A percentile compares a stretch with the other conserved stretches of the same genome.
phyloP scores from a whole-genome alignment of 2,797 vertebrate genomes.

The Rhinella marina region DNA sequence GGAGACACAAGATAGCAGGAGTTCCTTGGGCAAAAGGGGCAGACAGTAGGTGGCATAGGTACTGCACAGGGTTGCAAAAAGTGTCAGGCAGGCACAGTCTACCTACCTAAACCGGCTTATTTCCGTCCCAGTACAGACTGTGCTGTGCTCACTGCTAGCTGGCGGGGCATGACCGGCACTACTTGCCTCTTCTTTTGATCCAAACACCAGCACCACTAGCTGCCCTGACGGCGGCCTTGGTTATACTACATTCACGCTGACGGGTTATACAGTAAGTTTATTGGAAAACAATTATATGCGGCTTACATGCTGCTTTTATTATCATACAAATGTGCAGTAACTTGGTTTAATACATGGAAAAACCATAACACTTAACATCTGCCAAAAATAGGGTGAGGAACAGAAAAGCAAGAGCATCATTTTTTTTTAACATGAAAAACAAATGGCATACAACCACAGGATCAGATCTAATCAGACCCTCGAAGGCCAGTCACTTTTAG shows the following conservation, averaged over 20 bases:
- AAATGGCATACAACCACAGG: slow-evolving; percentile 32
- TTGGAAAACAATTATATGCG: not conserved
- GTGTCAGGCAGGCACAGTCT: no score
- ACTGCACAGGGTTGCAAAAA: no score
- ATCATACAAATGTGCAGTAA: slow-evolving; percentile 15
- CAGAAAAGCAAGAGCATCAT: slow-evolving; percentile 12
- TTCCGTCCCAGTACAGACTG: no score
- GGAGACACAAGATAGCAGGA: no score
- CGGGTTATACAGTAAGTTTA: not conserved
- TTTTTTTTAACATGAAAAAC: slow-evolving; percentile 35
- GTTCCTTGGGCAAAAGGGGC: no score
- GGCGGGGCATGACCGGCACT: no score
- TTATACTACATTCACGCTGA: no score
- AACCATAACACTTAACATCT: slow-evolving; percentile 40
- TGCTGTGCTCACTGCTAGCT: no score
- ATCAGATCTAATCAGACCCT: slow-evolving; percentile 36
- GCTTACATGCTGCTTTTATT: not conserved
- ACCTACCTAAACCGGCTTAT: no score
- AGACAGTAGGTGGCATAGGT: no score
- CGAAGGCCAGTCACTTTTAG: slow-evolving; percentile 19
- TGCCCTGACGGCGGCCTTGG: not conserved
- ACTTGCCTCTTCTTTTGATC: not conserved
- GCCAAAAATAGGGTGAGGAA: slow-evolving; percentile 27
- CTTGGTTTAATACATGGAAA: slow-evolving; percentile 39
- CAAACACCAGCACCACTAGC: not conserved